phyloP scores from a whole-genome alignment of 2,888 invertebrate species.

The Eustalomyia histrio region DNA sequence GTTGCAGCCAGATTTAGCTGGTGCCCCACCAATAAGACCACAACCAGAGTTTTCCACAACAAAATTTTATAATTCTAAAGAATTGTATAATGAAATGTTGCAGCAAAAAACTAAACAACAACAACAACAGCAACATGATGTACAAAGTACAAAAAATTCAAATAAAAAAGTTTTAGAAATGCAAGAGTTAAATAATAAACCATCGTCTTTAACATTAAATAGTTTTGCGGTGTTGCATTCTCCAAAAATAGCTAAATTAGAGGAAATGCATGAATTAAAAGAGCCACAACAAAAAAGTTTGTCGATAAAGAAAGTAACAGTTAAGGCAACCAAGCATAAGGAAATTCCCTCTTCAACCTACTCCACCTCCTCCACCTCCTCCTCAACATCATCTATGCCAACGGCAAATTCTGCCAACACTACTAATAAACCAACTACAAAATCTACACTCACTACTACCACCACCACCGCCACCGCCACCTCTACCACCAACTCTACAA shows the following conservation, averaged over 20 bases:
- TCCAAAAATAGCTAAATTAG: slow-evolving; percentile 62
- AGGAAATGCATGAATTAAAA: slow-evolving; percentile 60
- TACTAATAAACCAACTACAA: no score
- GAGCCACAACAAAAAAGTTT: slow-evolving; percentile 58
- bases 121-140: slow-evolving; percentile 10
- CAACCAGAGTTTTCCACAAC: slow-evolving; percentile 79
- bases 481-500: slow-evolving; percentile 46
- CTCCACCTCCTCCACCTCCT: neutral
- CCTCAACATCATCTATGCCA: neutral
- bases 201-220: slow-evolving; percentile 47
- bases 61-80: slow-evolving; percentile 79
- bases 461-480: slow-evolving; percentile 24
- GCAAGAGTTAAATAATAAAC: slow-evolving; percentile 17
- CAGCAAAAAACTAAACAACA: slow-evolving; percentile 70
- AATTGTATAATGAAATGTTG: slow-evolving; percentile 78
- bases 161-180: slow-evolving; percentile 23
- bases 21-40: slow-evolving; percentile 54
- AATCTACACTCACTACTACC: slow-evolving; percentile 21
- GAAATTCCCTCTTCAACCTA: neutral
- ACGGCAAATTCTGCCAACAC: neutral
- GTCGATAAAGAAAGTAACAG: slow-evolving; percentile 60
- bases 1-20: slow-evolving; percentile 3
- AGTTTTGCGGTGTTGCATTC: slow-evolving; percentile 66
- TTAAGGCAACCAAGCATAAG: slow-evolving; percentile 53
- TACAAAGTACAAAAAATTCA: neutral